Percentiles rank a stretch among this genome's conserved stretches.
These are phyloP conservation scores for Cryptophagus acutangulus DNA, from an alignment of 2,888 invertebrate genomes.

Conservation along the genomic window DNA sequence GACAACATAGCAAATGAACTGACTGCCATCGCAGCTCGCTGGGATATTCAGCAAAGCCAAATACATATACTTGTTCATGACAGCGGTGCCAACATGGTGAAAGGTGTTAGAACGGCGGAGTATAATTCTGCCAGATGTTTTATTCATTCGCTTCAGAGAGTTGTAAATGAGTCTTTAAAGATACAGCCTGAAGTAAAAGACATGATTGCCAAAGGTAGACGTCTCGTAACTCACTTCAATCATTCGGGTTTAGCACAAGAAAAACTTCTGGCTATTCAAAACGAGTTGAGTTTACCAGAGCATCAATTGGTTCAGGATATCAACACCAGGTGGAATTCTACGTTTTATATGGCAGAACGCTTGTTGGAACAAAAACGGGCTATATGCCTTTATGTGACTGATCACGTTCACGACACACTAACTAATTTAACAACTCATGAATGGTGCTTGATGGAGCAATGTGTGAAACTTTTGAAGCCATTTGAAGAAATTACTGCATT, in stretches of 20 bases:
- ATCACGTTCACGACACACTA: constrained; percentile 11
- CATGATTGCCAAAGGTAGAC: constrained; percentile 24
- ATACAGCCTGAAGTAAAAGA: constrained; percentile 25
- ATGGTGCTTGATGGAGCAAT: constrained; percentile 17
- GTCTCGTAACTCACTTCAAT: constrained; percentile 27
- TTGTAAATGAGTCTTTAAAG: constrained; percentile 15
- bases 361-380: constrained; percentile 18
- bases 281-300: constrained; percentile 26
- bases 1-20: background rate
- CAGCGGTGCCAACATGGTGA: constrained; percentile 1
- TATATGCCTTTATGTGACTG: constrained; percentile 8
- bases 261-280: constrained; percentile 21
- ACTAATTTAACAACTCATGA: constrained; percentile 16
- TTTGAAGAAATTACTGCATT: constrained; percentile 27
- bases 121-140: constrained; percentile 5
- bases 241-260: constrained; percentile 22
- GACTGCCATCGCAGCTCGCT: background rate
- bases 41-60: background rate
- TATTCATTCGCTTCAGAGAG: constrained; percentile 24
- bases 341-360: constrained; percentile 15
- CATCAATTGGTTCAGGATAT: constrained; percentile 25
- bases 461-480: constrained; percentile 13
- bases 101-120: background rate
- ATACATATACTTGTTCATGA: constrained; percentile 4
- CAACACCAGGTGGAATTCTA: constrained; percentile 22